Evolutionary conservation across 2,888 invertebrate species (phyloP), one percentile per base, ranked within the genome.

Genomic region (Geotrupes spiniger): DNA sequence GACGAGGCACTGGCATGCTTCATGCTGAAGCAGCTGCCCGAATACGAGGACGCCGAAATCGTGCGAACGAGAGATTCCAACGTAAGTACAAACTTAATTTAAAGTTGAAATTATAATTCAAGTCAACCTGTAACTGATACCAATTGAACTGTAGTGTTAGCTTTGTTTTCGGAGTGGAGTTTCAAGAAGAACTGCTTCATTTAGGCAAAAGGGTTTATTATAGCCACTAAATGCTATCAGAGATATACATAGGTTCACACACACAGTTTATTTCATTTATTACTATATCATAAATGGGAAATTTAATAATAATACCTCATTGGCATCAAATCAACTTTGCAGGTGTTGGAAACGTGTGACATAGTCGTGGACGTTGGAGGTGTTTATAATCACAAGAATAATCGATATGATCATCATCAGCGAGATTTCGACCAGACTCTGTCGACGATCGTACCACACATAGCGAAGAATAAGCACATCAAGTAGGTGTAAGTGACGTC

Each of bases 361-460:
- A 84, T 98, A 57, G 92, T 99, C 0, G 87, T 99, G 0, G 98
- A 99, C 75, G 96, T 98, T 2, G 98, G 98, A 2, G 88, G 84
- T 1, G 80, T 80, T 10, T 99, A 89, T 71, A 83, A 96, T 71
- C 87, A 87, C 44, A 74, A 75, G 0, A 83, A 70, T 48, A 81
- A 85, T 52, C 78, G 88, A 52, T 99, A 89, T 72, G 99, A 99
- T 70, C 99, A 99, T 71, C 99, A 99, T 70, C 98, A 99, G 74
- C 81, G 83, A 47, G 78, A 78, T 11, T 92, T 92, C 62, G 73
- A 74, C 31, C 81, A 85, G 36, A 84, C 86, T 0, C 73, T 90
- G 29, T 83, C 83, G 51, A 76, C 80, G 0, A 61, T 91, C 9
- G 72, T 75, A 4, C 84, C 85, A 0, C 82, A 83, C 49, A 59